Conservation (phyloP, 1,140 invertebrate genomes). For the Drosophila ohnishii region DNA sequence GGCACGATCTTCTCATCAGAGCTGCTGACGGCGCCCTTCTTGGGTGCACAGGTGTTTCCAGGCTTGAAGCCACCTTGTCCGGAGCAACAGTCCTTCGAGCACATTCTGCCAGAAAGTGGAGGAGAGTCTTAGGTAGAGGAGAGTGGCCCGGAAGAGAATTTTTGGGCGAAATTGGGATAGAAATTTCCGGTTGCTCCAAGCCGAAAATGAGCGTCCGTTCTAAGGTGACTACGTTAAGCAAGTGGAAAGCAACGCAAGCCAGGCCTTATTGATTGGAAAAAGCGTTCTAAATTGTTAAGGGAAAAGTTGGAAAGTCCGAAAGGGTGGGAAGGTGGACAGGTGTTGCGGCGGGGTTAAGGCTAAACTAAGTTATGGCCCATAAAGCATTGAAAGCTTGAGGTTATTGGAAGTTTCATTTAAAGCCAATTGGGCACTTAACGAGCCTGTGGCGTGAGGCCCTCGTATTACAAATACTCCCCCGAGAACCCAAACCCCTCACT, state of each 20-base stretch:
- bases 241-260: constrained; percentile 17
- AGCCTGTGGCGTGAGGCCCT: constrained; percentile 45
- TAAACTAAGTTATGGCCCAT: constrained; percentile 1
- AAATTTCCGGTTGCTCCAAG: constrained; percentile 13
- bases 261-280: constrained; percentile 45
- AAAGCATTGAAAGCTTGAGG: constrained; percentile 10
- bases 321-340: constrained; percentile 11
- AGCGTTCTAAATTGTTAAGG: constrained; percentile 4
- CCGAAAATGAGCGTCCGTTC: constrained; percentile 12
- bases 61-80: constrained; percentile 28
- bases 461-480: neutral
- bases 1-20: constrained; percentile 47
- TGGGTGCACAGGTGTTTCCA: constrained; percentile 53
- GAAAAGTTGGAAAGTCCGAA: neutral
- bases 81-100: constrained; percentile 65
- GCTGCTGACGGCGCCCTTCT: constrained; percentile 8
- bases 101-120: constrained; percentile 43
- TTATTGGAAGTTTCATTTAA: constrained; percentile 35
- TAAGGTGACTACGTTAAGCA: constrained; percentile 4
- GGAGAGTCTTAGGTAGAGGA: constrained; percentile 10
- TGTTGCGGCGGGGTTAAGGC: neutral
- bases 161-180: neutral
- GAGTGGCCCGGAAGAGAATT: constrained; percentile 23
- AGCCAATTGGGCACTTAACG: constrained; percentile 41
- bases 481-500: constrained; percentile 24